Evolutionary conservation across 2,797 vertebrate species (phyloP), one percentile per base, ranked within the genome.

Genomic region (Pseudocheirus occidentalis): DNA sequence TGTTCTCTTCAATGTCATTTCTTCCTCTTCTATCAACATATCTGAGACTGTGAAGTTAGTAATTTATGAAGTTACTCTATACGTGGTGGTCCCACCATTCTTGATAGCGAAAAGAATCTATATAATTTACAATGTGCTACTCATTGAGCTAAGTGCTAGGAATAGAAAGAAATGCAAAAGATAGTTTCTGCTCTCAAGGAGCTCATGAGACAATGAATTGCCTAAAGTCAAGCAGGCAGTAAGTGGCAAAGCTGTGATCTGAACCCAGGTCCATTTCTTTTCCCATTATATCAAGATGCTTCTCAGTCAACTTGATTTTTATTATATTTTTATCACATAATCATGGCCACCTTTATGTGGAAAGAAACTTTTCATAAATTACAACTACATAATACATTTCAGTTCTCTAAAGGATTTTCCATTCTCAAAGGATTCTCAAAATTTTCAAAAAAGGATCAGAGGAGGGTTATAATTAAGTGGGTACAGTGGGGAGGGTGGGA

Each of bases 301-400:
- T 73, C 62, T n/a, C 34, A 66, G 62, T 34, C 58, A 59, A 59
- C 3, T 62, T 62, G 59, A 21, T 40, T 40, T 73, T 66, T n/a
- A n/a, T 66, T n/a, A 34, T 66, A 59, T n/a, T 66, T n/a, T 66
- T 66, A n/a, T n/a, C 34, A 73, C 1, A 18, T 73, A n/a, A 73
- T 73, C 14, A 21, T 73, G 62, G 0, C 14, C 34, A 73, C 62
- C 34, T 73, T 73, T 73, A 73, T 73, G 34, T 73, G 34, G 62
- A 91, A 95, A 92, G 29, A 92, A 13, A 93, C 58, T 62, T 62
- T 62, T 62, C 59, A 81, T 73, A 91, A 93, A 95, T 58, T 62
- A 66, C 3, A 92, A 29, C 21, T 91, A 93, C 6, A 4, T 27
- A 57, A 46, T 93, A 58, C 90, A 87, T 97, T 95, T 59, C 58